Conservation (phyloP, 2,888 invertebrate genomes). For the Euproctis similis region DNA sequence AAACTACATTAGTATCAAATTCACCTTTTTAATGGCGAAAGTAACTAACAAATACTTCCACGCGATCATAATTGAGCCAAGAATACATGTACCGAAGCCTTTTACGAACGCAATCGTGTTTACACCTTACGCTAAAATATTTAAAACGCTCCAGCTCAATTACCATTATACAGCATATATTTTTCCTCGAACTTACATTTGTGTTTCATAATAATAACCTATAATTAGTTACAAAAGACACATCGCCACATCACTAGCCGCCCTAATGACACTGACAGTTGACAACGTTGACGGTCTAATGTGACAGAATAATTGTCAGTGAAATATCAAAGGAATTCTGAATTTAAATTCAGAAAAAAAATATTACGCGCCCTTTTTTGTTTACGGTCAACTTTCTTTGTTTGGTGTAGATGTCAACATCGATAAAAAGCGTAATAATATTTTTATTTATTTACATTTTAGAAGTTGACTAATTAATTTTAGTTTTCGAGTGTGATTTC, state of each 20-base stretch:
- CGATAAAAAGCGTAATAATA: too few relatives aligned
- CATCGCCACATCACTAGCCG: slow-evolving; percentile 16
- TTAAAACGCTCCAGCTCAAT: slow-evolving; percentile 9
- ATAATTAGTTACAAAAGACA: background rate
- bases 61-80: slow-evolving; percentile 6
- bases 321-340: slow-evolving; percentile 29
- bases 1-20: too few relatives aligned
- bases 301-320: slow-evolving; percentile 40
- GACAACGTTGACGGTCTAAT: slow-evolving; percentile 35
- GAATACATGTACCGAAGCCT: slow-evolving; percentile 7
- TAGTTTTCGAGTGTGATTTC: too few relatives aligned
- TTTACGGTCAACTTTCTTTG: slow-evolving; percentile 1
- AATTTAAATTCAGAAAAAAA: background rate
- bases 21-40: too few relatives aligned
- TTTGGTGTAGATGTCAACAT: background rate
- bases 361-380: background rate
- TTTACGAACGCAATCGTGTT: slow-evolving; percentile 2
- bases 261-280: slow-evolving; percentile 26
- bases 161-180: background rate
- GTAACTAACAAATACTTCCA: slow-evolving; percentile 6
- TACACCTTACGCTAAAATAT: slow-evolving; percentile 6
- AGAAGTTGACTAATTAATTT: too few relatives aligned
- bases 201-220: background rate
- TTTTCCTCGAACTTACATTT: background rate
- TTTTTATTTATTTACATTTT: too few relatives aligned